These are phyloP conservation scores for Trypoxylon attenuatum DNA, from an alignment of 2,888 invertebrate genomes.

Conservation along the genomic window DNA sequence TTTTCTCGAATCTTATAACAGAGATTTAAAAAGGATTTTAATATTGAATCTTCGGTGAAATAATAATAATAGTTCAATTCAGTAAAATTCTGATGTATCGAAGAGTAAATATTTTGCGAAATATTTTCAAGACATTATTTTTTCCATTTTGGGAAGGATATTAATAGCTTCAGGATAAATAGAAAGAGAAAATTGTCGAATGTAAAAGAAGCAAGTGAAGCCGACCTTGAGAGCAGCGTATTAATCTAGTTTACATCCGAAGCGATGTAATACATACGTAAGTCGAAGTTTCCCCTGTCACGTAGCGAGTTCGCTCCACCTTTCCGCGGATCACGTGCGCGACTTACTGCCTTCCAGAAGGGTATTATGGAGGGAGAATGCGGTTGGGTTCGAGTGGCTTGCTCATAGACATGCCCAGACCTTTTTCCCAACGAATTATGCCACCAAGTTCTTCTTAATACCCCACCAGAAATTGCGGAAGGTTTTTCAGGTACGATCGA, in stretches of 20 bases:
- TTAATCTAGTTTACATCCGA: slow-evolving; percentile 51
- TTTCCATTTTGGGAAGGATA: too few species aligned
- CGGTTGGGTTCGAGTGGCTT: neutral
- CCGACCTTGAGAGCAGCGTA: slow-evolving; percentile 23
- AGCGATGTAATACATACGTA: slow-evolving; percentile 50
- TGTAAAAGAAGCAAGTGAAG: slow-evolving; percentile 6
- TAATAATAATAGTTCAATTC: too few species aligned
- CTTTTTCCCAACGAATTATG: slow-evolving; percentile 19
- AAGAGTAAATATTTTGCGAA: too few species aligned
- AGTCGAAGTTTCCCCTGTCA: slow-evolving; percentile 45
- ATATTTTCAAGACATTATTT: too few species aligned
- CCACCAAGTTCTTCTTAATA: slow-evolving; percentile 15
- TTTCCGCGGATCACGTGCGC: slow-evolving; percentile 57
- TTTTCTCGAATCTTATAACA: too few species aligned
- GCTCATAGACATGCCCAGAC: slow-evolving; percentile 18
- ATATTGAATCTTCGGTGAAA: too few species aligned
- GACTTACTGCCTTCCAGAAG: slow-evolving; percentile 45
- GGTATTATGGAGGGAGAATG: slow-evolving; percentile 32
- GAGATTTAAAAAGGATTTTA: too few species aligned
- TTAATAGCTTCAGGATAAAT: too few species aligned
- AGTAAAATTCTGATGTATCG: too few species aligned
- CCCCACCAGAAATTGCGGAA: neutral
- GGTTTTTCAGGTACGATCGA: too few species aligned
- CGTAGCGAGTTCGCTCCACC: slow-evolving; percentile 27
- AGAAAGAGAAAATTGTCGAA: neutral